Evolutionary conservation across 2,113 vertebrate genomes (phyloP).

Genomic region (Loxodonta africana): DNA sequence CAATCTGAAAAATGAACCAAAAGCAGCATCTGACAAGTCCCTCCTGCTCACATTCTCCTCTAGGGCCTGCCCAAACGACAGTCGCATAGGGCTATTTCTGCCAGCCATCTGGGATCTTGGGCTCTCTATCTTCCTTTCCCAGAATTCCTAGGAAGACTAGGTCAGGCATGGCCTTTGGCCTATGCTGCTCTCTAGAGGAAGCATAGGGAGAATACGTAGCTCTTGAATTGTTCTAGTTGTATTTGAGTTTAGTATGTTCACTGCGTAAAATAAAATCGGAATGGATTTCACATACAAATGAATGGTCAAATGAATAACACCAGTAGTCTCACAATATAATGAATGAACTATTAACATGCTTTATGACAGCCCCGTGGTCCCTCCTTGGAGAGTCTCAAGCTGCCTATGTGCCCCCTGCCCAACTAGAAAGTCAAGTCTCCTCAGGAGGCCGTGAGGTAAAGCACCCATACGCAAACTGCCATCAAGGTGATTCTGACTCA

Average conservation of each 20-base stretch:
- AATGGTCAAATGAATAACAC: not conserved
- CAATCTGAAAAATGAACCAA: not conserved
- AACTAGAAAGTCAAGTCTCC: not conserved
- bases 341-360: not conserved
- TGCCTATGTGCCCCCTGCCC: not conserved
- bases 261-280: not conserved
- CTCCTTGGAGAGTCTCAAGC: not conserved
- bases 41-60: not conserved
- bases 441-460: not conserved
- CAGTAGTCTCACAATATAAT: not conserved
- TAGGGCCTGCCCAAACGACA: not conserved
- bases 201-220: too few relatives aligned
- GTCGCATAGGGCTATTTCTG: not conserved
- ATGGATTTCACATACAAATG: not conserved
- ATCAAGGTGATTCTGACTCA: too few relatives aligned
- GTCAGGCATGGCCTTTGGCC: not conserved
- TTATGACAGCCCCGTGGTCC: not conserved
- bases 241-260: not conserved
- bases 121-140: not conserved
- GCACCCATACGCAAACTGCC: not conserved
- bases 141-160: not conserved
- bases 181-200: not conserved
- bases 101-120: accelerated
- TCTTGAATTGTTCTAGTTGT: not conserved
- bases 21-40: not conserved